phyloP scores from a whole-genome alignment of 2,888 invertebrate genomes.

The Agriotes lineatus region DNA sequence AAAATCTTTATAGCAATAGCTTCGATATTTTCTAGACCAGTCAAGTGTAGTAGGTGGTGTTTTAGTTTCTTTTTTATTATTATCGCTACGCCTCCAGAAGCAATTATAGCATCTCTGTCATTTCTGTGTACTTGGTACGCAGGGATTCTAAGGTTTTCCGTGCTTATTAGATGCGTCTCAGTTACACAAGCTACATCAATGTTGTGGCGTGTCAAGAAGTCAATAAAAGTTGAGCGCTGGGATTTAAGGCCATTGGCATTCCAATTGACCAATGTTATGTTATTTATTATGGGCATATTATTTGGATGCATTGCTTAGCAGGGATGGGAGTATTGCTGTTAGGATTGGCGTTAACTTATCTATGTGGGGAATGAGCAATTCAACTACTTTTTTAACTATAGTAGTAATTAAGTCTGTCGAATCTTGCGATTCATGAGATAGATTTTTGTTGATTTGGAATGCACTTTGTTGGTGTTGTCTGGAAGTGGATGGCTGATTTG shows the following conservation, averaged over 20 bases:
- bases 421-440: not conserved
- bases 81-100: not conserved
- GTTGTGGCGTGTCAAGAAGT: not conserved
- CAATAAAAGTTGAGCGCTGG: too few relatives aligned
- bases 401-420: too few relatives aligned
- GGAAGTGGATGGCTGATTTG: not conserved
- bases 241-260: not conserved
- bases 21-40: too few relatives aligned
- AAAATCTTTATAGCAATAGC: not conserved
- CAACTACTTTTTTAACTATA: too few relatives aligned
- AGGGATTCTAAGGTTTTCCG: not conserved
- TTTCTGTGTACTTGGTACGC: not conserved
- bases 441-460: not conserved
- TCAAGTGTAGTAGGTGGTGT: too few relatives aligned
- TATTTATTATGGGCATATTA: too few relatives aligned
- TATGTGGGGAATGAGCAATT: too few relatives aligned
- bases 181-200: not conserved
- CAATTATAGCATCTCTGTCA: not conserved
- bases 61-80: too few relatives aligned
- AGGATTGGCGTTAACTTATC: too few relatives aligned
- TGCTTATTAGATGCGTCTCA: not conserved
- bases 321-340: too few relatives aligned
- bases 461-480: not conserved
- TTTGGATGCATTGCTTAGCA: too few relatives aligned
- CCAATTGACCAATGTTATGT: too few relatives aligned